These are phyloP conservation scores for Pissodes strobi DNA, from an alignment of 1,140 invertebrate species.

Conservation along the genomic window DNA sequence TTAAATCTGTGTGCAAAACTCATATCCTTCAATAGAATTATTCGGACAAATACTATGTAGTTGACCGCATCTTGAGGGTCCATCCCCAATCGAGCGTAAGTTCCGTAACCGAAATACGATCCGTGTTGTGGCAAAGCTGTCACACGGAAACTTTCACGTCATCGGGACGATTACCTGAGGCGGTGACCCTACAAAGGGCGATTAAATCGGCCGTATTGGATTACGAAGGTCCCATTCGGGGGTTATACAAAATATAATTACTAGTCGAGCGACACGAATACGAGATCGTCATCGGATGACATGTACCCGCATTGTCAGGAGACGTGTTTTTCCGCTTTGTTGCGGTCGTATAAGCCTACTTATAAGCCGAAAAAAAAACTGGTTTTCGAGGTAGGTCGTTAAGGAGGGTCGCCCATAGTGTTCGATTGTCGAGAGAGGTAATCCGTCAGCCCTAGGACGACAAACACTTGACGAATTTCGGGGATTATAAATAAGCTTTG, in stretches of 20 bases:
- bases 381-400: background rate
- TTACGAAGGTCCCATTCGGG: background rate
- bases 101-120: too few species aligned
- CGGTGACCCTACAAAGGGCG: background rate
- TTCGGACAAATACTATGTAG: too few species aligned
- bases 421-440: slow-evolving; percentile 8
- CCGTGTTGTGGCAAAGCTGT: too few species aligned
- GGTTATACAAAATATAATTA: slow-evolving; percentile 18
- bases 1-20: too few species aligned
- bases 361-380: background rate
- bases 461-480: too few species aligned
- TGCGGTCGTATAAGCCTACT: slow-evolving; percentile 3
- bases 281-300: background rate
- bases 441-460: slow-evolving; percentile 16
- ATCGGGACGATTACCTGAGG: slow-evolving; percentile 8
- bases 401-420: background rate
- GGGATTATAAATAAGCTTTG: too few species aligned
- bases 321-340: background rate
- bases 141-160: too few species aligned
- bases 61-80: too few species aligned
- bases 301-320: background rate
- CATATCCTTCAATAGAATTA: too few species aligned
- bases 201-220: slow-evolving; percentile 18
- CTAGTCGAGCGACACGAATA: slow-evolving; percentile 7
- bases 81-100: too few species aligned